Evolutionary conservation across 53 echinoderm and acorn worm species (phyloP), one percentile per base, ranked within the genome.

Genomic region (Apostichopus leukothele): DNA sequence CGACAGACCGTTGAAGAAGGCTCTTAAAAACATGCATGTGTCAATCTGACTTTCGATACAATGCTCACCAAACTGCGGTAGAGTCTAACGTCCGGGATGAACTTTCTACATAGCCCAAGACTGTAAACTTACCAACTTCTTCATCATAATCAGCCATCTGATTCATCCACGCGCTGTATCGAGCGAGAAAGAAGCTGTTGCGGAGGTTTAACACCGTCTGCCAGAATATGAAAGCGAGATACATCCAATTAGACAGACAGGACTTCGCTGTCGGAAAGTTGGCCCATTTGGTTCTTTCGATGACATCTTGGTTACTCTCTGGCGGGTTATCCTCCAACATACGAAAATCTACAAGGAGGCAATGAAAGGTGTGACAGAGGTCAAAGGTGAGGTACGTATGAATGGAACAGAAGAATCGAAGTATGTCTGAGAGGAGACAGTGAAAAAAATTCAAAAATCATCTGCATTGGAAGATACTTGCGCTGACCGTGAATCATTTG

Each of bases 171-270:
- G 94, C 91, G 75, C 95, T 91, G 75, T 96, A 90, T 27, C 96
- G 93, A 7, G 96, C 96, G 18, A 98, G 86, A 85, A 95, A 96
- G 90, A 93, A 94, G 63, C 93, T 92, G 76, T 94, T 90, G n/a
- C 94, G 90, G 21, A 95, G 90, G 73, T 95, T 94, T 5, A 98
- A 92, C 10, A 98, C 87, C 1, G 93, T 78, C 80, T 93, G 87
- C 94, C 94, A 98, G 53, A 92, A 11, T 0, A 93, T 52, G 16
- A 94, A 81, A 22, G 90, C 83, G 53, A 96, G 25, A 51, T 92
- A 93, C 8, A 93, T 83, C 23, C 75, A 88, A 1, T 95, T 96
- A 0, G 80, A 12, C 13, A 95, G 53, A 55, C 98, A 98, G 18
- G 95, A 91, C 13, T 83, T 20, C 26, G 96, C 21, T 7, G 92